Evolutionary conservation across 2,888 invertebrate species (phyloP).

Genomic region (Capitulum mitella): DNA sequence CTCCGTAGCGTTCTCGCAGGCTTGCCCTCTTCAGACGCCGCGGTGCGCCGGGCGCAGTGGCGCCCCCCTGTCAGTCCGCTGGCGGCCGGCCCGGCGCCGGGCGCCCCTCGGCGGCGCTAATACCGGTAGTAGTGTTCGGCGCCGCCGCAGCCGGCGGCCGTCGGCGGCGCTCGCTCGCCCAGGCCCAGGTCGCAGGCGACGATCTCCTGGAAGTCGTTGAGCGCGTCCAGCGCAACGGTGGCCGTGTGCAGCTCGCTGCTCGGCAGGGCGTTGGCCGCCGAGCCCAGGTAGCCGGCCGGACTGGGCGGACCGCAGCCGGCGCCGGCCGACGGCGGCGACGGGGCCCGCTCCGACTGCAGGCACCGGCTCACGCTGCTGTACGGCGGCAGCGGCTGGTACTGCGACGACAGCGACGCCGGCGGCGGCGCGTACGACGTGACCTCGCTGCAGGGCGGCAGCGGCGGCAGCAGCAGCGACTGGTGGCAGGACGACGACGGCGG

Average conservation of each 20-base stretch:
- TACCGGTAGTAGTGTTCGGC: background rate
- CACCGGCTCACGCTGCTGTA: slow-evolving; percentile 18
- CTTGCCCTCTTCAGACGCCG: too few relatives aligned
- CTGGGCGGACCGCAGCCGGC: background rate
- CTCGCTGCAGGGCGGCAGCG: background rate
- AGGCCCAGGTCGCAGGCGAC: slow-evolving; percentile 16
- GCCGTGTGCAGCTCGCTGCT: background rate
- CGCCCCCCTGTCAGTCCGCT: too few relatives aligned
- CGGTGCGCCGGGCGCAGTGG: too few relatives aligned
- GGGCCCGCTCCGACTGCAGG: background rate
- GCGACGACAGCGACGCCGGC: background rate
- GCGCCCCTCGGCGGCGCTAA: background rate
- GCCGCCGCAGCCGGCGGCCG: background rate
- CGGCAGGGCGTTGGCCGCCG: background rate
- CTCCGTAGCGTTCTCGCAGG: too few relatives aligned
- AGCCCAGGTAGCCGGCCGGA: background rate
- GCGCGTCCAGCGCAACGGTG: background rate
- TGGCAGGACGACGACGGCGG: background rate
- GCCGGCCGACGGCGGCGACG: background rate
- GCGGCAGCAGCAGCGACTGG: background rate
- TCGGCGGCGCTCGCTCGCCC: background rate
- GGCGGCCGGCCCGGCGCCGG: too few relatives aligned
- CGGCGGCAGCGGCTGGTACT: slow-evolving; percentile 22
- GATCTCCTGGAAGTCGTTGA: slow-evolving; percentile 19
- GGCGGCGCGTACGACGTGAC: background rate